phyloP scores from a whole-genome alignment of 2,888 invertebrate genomes.

The Tetragnatha montana region DNA sequence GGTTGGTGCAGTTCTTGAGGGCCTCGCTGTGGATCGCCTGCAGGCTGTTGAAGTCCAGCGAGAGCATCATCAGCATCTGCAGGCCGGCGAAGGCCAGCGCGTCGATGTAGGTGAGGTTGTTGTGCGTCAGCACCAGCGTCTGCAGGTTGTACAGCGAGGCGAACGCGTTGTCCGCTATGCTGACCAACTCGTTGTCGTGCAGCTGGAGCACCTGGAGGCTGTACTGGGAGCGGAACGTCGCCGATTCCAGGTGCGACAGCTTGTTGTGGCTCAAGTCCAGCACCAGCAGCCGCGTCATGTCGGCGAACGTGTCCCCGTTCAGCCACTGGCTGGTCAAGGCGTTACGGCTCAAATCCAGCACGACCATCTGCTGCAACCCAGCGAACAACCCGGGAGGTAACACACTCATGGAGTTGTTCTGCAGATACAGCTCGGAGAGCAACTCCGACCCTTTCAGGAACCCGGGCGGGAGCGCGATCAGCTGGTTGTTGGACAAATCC shows the following conservation, averaged over 20 bases:
- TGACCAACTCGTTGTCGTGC: constrained; percentile 88
- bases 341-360: constrained; percentile 91
- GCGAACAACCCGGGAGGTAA: constrained; percentile 88
- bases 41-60: constrained; percentile 89
- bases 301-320: constrained; percentile 89
- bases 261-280: constrained; percentile 90
- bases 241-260: constrained; percentile 87
- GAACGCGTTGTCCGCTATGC: constrained; percentile 90
- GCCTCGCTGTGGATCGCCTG: constrained; percentile 90
- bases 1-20: constrained; percentile 90
- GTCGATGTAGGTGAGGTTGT: constrained; percentile 89
- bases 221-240: constrained; percentile 89
- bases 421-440: constrained; percentile 90
- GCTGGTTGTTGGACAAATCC: constrained; percentile 83
- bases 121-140: constrained; percentile 89
- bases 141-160: constrained; percentile 94
- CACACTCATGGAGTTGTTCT: constrained; percentile 92
- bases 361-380: constrained; percentile 88
- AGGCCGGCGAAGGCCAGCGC: constrained; percentile 91
- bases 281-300: constrained; percentile 89
- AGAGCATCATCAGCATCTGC: constrained; percentile 88
- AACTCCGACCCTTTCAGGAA: constrained; percentile 87
- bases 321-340: constrained; percentile 89
- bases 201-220: constrained; percentile 90
- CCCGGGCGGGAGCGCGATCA: constrained; percentile 80